phyloP scores from a whole-genome alignment of 2,113 vertebrate species.

The Jacana jacana region DNA sequence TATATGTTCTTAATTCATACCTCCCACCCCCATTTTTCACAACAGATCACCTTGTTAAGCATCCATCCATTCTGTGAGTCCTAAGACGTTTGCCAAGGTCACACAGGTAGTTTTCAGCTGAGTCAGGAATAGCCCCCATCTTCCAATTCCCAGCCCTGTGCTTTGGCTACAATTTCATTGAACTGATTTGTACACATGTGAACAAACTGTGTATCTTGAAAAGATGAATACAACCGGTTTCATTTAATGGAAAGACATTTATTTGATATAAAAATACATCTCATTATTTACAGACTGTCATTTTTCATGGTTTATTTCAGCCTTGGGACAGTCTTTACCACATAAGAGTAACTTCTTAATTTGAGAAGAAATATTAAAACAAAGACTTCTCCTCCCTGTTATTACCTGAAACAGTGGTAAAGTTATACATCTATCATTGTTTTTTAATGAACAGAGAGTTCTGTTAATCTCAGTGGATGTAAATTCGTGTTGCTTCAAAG shows the following conservation, averaged over 20 bases:
- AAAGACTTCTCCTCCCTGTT: neutral
- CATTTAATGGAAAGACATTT: neutral
- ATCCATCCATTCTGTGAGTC: neutral
- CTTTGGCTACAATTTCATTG: neutral
- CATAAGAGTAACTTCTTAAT: neutral
- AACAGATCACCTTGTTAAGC: slow-evolving; percentile 19
- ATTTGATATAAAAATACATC: neutral
- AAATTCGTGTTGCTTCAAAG: neutral
- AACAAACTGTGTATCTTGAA: neutral
- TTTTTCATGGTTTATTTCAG: neutral
- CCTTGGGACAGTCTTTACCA: neutral
- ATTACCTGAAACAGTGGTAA: neutral
- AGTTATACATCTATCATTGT: neutral
- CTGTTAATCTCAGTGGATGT: neutral
- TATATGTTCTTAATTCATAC: neutral
- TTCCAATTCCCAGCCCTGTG: slow-evolving; percentile 13
- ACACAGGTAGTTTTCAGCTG: slow-evolving; percentile 20
- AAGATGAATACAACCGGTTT: neutral
- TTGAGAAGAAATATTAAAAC: neutral
- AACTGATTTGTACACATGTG: neutral
- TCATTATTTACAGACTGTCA: neutral
- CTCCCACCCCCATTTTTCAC: neutral
- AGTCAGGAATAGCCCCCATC: slow-evolving; percentile 15
- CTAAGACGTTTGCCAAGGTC: slow-evolving; percentile 37
- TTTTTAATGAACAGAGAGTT: neutral